A percentile compares a stretch with the other conserved stretches of the same genome.
Evolutionary conservation across 2,113 vertebrate genomes (phyloP).

Genomic region (Ginglymostoma cirratum): DNA sequence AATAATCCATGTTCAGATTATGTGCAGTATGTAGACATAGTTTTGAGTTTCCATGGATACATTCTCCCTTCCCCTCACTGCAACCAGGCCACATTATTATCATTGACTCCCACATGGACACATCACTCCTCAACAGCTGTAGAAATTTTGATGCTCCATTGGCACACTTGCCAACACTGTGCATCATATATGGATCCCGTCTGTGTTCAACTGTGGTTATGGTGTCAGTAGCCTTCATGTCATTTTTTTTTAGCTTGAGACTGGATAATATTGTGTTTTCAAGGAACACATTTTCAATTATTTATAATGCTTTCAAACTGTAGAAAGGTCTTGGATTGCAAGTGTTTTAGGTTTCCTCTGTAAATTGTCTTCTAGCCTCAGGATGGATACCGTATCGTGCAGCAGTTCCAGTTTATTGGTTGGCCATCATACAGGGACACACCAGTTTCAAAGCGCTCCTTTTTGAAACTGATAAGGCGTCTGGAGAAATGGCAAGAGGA

Average conservation of each 20-base stretch:
- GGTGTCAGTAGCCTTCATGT: no score
- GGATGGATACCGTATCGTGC: constrained; percentile 89
- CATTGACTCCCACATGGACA: neutral
- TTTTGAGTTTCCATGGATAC: neutral
- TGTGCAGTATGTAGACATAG: neutral
- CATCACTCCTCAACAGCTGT: neutral
- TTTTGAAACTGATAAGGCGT: constrained; percentile 82
- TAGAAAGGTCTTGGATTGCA: neutral
- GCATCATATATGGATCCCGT: neutral
- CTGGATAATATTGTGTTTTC: neutral
- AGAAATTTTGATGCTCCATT: neutral
- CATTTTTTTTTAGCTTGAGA: neutral
- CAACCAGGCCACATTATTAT: neutral
- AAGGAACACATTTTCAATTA: neutral
- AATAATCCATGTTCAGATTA: neutral
- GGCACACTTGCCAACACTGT: neutral
- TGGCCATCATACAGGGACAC: constrained; percentile 95
- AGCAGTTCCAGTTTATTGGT: constrained; percentile 96
- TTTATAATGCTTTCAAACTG: neutral
- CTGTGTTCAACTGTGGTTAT: neutral
- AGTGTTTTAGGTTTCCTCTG: neutral
- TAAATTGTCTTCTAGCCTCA: constrained; percentile 69
- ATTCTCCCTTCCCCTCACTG: neutral
- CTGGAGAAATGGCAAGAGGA: constrained; percentile 96
- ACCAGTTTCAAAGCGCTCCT: constrained; percentile 86